Percentiles rank a stretch among this genome's conserved stretches.
Conservation (phyloP, 2,113 vertebrate genomes). For the Chlorodrepanis virens region DNA sequence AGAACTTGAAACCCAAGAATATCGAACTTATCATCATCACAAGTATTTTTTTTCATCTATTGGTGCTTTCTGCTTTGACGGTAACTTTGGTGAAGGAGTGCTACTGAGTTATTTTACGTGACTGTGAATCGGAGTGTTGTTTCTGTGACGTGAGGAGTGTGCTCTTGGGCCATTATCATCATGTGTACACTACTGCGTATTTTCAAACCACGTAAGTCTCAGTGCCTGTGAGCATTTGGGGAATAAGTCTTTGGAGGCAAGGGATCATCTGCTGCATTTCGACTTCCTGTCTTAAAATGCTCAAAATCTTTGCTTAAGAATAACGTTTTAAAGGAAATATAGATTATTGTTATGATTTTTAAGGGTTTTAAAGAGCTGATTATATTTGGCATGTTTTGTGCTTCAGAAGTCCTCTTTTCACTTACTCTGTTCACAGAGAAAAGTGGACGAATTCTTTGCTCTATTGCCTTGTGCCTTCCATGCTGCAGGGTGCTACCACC, state of each 20-base stretch:
- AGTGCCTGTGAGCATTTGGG: not conserved
- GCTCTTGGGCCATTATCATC: not conserved
- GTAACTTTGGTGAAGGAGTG: not conserved
- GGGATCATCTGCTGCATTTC: not conserved
- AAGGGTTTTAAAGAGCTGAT: not conserved
- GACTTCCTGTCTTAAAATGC: not conserved
- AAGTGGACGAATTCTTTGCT: not conserved
- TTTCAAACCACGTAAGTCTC: not conserved
- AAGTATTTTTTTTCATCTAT: fast-evolving
- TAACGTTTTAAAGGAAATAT: not conserved
- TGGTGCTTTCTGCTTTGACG: not conserved
- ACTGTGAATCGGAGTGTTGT: not conserved
- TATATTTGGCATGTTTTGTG: not conserved
- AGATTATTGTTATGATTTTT: not conserved
- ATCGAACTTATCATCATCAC: not conserved
- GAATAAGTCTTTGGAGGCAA: not conserved
- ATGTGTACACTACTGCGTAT: not conserved
- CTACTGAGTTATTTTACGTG: not conserved
- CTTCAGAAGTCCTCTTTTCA: not conserved
- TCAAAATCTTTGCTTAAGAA: not conserved
- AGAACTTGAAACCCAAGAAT: not conserved
- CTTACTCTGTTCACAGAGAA: not conserved
- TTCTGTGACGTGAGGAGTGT: not conserved
- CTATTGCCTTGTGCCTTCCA: fast-evolving
- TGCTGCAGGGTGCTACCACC: not conserved